Percentiles rank a stretch among this genome's conserved stretches.
phyloP scores from a whole-genome alignment of 2,888 invertebrate genomes.

The Priapulus caudatus region DNA sequence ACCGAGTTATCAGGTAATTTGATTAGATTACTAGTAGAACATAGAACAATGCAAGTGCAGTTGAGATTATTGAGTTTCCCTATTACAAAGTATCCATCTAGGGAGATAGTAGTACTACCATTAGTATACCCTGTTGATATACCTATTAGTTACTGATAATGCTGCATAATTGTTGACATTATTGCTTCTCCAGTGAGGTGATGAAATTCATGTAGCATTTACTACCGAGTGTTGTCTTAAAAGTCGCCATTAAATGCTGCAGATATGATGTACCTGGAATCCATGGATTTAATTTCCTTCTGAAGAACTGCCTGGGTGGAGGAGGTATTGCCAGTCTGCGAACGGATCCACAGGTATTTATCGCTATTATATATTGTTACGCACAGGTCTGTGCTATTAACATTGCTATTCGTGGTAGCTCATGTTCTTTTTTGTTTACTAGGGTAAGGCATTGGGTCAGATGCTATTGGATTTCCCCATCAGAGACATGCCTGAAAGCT shows the following conservation, averaged over 20 bases:
- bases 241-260: too few relatives aligned
- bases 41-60: too few relatives aligned
- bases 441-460: slow-evolving; percentile 43
- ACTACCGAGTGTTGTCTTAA: too few relatives aligned
- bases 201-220: too few relatives aligned
- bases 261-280: slow-evolving; percentile 43
- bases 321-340: slow-evolving; percentile 43
- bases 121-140: too few relatives aligned
- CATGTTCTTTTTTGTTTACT: slow-evolving; percentile 19
- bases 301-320: slow-evolving; percentile 41
- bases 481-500: slow-evolving; percentile 3
- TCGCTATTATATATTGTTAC: not conserved
- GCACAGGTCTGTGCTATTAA: not conserved
- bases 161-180: too few relatives aligned
- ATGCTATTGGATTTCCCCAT: slow-evolving; percentile 37
- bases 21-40: too few relatives aligned
- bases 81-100: too few relatives aligned
- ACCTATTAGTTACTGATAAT: too few relatives aligned
- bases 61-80: too few relatives aligned
- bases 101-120: too few relatives aligned
- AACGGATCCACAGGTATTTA: slow-evolving; percentile 40
- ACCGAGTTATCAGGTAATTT: not conserved
- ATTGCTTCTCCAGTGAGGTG: too few relatives aligned
- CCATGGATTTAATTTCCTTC: slow-evolving; percentile 41
- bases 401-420: not conserved